A percentile compares a stretch with the other conserved stretches of the same genome.
Evolutionary conservation across 1,140 invertebrate species (phyloP).

Genomic region (Heliothis subflexa): DNA sequence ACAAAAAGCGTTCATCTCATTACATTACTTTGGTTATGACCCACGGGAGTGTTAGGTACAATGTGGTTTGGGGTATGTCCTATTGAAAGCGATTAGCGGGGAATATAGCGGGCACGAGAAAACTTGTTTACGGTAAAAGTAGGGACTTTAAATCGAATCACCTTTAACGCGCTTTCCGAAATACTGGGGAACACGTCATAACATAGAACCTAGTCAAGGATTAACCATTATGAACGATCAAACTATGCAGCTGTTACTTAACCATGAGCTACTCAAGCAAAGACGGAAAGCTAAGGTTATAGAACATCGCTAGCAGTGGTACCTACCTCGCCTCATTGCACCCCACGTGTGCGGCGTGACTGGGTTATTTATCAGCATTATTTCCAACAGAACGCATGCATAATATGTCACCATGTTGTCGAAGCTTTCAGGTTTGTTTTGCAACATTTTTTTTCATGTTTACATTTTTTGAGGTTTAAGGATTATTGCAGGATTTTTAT

Average conservation of each 20-base stretch:
- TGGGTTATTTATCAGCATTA: slow-evolving; percentile 9
- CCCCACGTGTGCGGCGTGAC: slow-evolving; percentile 12
- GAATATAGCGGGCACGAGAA: not conserved
- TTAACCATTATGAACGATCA: no score
- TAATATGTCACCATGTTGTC: not conserved
- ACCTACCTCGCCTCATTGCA: not conserved
- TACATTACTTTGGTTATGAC: slow-evolving; percentile 6
- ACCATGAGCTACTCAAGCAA: no score
- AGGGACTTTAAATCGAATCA: no score
- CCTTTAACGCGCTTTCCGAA: no score
- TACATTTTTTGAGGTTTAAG: not conserved
- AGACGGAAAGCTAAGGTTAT: not conserved
- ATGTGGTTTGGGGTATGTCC: not conserved
- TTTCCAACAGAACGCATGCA: slow-evolving; percentile 9
- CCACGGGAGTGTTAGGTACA: not conserved
- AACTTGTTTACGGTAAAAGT: not conserved
- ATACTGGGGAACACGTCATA: no score
- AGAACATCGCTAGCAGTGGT: not conserved
- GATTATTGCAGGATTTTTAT: not conserved
- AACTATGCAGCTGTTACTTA: no score
- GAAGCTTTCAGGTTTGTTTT: not conserved
- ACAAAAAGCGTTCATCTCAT: not conserved
- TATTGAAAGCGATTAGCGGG: not conserved
- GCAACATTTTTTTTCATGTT: not conserved
- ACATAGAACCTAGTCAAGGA: no score